phyloP scores from a whole-genome alignment of 2,113 vertebrate genomes.

The Dasyornis broadbenti region DNA sequence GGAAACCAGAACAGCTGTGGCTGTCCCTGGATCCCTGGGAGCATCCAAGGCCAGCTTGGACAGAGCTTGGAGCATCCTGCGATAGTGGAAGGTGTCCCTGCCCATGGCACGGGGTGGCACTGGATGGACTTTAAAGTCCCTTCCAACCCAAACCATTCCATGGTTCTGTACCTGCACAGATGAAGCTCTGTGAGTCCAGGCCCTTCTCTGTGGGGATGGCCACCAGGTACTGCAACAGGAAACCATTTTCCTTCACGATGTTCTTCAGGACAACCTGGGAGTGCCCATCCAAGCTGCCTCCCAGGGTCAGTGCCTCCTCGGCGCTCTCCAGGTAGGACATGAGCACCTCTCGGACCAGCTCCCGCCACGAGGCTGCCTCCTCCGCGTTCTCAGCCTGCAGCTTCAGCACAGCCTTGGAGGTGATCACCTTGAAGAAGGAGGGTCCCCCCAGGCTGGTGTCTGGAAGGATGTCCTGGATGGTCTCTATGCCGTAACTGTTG shows the following conservation, averaged over 20 bases:
- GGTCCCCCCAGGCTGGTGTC: constrained; percentile 85
- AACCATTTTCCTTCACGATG: constrained; percentile 73
- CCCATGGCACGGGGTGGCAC: not conserved
- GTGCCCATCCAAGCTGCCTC: constrained; percentile 72
- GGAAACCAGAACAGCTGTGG: not conserved
- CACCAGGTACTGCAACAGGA: constrained; percentile 81
- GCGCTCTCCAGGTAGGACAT: constrained; percentile 85
- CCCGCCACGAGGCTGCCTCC: constrained; percentile 85
- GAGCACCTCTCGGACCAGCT: constrained; percentile 82
- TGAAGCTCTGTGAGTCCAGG: constrained; percentile 88
- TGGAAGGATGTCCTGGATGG: constrained; percentile 88
- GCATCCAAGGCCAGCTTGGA: not conserved
- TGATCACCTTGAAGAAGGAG: constrained; percentile 88
- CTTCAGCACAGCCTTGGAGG: constrained; percentile 79
- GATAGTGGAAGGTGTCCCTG: not conserved
- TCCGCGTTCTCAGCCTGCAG: constrained; percentile 77
- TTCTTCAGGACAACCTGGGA: constrained; percentile 71
- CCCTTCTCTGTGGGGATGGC: constrained; percentile 86
- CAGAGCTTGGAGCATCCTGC: not conserved
- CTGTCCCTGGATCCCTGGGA: not conserved
- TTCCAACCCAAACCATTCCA: not conserved
- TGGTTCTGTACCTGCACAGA: constrained; percentile 86
- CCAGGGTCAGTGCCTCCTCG: constrained; percentile 74
- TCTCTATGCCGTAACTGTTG: constrained; percentile 76
- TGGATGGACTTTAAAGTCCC: not conserved